Base-by-base conservation (phyloP, 1,140 invertebrate genomes). In the Chymomyza costata region DNA sequence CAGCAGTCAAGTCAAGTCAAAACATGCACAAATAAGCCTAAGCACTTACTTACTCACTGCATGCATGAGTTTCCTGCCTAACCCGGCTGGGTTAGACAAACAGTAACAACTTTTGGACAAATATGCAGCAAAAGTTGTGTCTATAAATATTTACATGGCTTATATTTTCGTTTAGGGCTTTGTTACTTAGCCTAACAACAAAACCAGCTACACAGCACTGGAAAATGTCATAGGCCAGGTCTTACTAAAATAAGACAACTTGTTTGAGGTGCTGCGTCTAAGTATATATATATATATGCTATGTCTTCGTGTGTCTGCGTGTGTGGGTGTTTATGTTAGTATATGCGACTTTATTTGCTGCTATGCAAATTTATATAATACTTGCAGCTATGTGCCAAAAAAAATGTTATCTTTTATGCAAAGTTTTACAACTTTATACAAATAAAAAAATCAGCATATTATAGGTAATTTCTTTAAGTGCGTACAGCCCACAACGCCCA, bases 141-240 rank as follows among this genome's bases (percentile, higher is more conserved):
- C 39, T 41, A 55, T 25, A 64, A 64, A 64, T 64, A 64, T 64
- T 64, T 63, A 64, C 55, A 62, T 25, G 40, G n/a, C n/a, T n/a
- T n/a, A n/a, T n/a, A n/a, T n/a, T 18, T 19, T 31, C 45, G 45
- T 47, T 17, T 47, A 18, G 32, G 45, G 45, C 13, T 32, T n/a
- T n/a, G n/a, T n/a, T n/a, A n/a, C n/a, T n/a, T n/a, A n/a, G n/a
- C n/a, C n/a, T n/a, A n/a, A 47, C 31, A 37, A 47, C 31, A 47
- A 37, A 19, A 13, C n/a, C 14, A 34, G 18, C 32, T 25, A 11
- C 31, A 31, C 28, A 30, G 19, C 6, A 10, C 31, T 11, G 8
- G 19, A 18, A 10, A 11, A n/a, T 32, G 39, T 50, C 10, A 30
- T n/a, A 28, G 28, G 17, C 14, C 30, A 14, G 32, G 15, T 25